phyloP scores from a whole-genome alignment of 1,140 invertebrate species.

The Galleria mellonella region DNA sequence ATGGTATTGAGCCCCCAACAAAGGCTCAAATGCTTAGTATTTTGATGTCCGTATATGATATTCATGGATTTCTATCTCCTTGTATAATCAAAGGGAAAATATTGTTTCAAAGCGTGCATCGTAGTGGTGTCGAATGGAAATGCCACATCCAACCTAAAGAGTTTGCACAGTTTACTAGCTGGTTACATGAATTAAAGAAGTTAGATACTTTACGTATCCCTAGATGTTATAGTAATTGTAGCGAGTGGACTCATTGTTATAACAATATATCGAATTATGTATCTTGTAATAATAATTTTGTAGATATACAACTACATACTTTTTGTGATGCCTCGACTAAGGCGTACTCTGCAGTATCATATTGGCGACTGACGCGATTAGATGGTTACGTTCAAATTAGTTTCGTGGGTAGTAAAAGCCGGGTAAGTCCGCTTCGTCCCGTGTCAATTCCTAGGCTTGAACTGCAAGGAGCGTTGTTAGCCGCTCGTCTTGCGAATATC shows the following conservation, averaged over 20 bases:
- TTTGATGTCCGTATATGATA: constrained; percentile 47
- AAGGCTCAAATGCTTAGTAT: constrained; percentile 28
- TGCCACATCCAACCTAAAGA: constrained; percentile 13
- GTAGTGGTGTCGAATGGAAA: constrained; percentile 43
- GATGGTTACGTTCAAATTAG: constrained; percentile 9
- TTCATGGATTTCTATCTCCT: constrained; percentile 44
- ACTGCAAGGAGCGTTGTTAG: constrained; percentile 42
- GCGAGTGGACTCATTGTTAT: not conserved
- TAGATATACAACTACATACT: constrained; percentile 16
- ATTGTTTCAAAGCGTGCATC: constrained; percentile 49
- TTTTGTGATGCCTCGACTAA: constrained; percentile 23
- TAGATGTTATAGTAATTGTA: constrained; percentile 2
- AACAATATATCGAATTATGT: not conserved
- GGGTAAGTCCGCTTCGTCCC: constrained; percentile 33
- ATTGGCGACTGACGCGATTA: constrained; percentile 13
- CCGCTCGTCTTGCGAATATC: constrained; percentile 18
- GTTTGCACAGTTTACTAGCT: constrained; percentile 9
- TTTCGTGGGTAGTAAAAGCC: constrained; percentile 20
- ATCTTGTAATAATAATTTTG: not conserved
- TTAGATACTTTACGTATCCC: constrained; percentile 8
- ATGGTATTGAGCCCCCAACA: constrained; percentile 16
- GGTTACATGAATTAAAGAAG: constrained; percentile 13
- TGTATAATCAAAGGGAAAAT: constrained; percentile 45
- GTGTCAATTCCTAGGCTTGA: constrained; percentile 43
- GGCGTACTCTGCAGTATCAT: constrained; percentile 16